Evolutionary conservation across 2,888 invertebrate genomes (phyloP).

Genomic region (Protodeltote pygarga): DNA sequence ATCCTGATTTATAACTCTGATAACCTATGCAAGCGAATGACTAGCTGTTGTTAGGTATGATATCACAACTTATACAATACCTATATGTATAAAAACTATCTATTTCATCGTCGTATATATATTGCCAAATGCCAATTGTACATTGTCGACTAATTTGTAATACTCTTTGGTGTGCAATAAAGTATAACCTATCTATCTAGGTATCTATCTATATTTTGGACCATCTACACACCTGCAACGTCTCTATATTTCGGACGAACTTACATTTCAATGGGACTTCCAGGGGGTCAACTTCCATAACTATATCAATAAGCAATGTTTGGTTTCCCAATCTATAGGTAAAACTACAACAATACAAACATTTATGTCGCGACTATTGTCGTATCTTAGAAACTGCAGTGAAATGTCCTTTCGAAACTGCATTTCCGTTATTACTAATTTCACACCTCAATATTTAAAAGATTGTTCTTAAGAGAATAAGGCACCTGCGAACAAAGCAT

Average conservation of each 20-base stretch:
- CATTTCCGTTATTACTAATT: constrained; percentile 64
- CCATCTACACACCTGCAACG: no score
- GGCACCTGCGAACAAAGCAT: constrained; percentile 71
- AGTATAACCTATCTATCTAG: no score
- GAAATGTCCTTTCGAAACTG: constrained; percentile 19
- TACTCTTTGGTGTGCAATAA: no score
- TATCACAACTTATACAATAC: no score
- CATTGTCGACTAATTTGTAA: no score
- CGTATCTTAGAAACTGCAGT: constrained; percentile 2
- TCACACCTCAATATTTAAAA: constrained; percentile 65
- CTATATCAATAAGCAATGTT: constrained; percentile 18
- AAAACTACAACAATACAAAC: constrained; percentile 17
- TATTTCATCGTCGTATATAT: no score
- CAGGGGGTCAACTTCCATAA: constrained; percentile 1
- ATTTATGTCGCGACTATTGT: constrained; percentile 19
- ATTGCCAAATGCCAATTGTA: no score
- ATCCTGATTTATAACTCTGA: no score
- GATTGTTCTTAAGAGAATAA: constrained; percentile 58
- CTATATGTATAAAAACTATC: no score
- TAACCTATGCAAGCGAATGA: no score
- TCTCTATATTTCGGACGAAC: neutral
- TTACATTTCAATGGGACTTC: neutral
- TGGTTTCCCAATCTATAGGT: constrained; percentile 12
- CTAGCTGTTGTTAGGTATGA: no score
- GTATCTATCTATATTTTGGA: no score